Evolutionary conservation across 2,797 vertebrate genomes (phyloP), one percentile per base, ranked within the genome.

Genomic region (Distichodus sexfasciatus): DNA sequence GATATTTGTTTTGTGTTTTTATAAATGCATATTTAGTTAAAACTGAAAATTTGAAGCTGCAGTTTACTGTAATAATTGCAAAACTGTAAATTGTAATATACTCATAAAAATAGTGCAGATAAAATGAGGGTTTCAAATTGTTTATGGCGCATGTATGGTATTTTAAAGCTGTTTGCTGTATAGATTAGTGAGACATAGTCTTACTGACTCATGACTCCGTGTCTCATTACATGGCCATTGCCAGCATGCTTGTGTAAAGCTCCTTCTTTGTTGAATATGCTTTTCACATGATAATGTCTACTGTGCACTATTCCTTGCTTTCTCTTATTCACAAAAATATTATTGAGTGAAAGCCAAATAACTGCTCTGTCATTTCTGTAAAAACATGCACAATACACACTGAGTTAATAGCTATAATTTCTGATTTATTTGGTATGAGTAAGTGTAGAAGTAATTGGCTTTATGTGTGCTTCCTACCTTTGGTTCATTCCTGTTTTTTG

Each of bases 221-320:
- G 33, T 61, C 28, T 63, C 2, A 7, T 38, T 66, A 7, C 44
- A 36, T 58, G 33, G 48, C 31, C 41, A 50, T 26, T 43, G 53
- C 19, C 48, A 43, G n/a, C 58, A 9, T 69, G 58, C 62, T 48
- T 58, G 9, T 48, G 36, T 21, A 75, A 38, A 72, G 51, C 41
- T 66, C 40, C n/a, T 29, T 31, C 28, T 63, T 61, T 71, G 64
- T 63, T 54, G 15, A 75, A 72, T 74, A 43, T 68, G 31, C 35
- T 63, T 54, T 68, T 75, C 35, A 66, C 46, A 12, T 69, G 31
- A 63, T 43, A 46, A 35, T 65, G n/a, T 62, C 40, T 58, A 65
- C 24, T 65, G 12, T 24, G 23, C 36, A 31, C 35, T 19, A 10
- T 53, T 41, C 28, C 17, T 62, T 33, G 15, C 10, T 48, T 40